These are phyloP conservation scores for Saturnia japonica DNA, from an alignment of 2,888 invertebrate genomes.

Conservation along the genomic window DNA sequence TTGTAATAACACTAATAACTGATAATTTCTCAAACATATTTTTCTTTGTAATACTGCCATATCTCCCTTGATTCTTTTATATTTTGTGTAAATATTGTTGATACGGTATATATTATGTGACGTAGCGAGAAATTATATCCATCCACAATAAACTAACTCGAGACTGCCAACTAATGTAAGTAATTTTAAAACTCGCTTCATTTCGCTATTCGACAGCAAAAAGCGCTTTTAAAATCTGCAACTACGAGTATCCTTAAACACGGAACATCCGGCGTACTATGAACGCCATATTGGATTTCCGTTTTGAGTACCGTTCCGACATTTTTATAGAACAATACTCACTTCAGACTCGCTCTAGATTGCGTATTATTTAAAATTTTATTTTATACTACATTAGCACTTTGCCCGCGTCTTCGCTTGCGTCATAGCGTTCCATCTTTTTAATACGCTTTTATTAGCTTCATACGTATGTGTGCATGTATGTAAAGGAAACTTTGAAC, in stretches of 20 bases:
- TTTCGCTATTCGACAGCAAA: not conserved
- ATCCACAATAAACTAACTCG: not conserved
- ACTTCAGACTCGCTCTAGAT: not conserved
- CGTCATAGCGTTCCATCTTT: too few relatives aligned
- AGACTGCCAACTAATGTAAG: not conserved
- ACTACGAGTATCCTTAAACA: slow-evolving; percentile 10
- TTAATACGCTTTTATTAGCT: too few relatives aligned
- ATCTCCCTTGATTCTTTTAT: too few relatives aligned
- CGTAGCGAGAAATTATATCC: not conserved
- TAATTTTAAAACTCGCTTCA: slow-evolving; percentile 8
- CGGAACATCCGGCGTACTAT: slow-evolving; percentile 8
- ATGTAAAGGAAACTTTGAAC: too few relatives aligned
- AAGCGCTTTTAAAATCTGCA: not conserved
- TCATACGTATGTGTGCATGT: too few relatives aligned
- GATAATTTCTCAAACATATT: too few relatives aligned
- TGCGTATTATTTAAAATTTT: not conserved
- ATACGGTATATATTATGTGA: not conserved
- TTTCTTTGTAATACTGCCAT: too few relatives aligned
- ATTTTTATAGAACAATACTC: slow-evolving; percentile 4
- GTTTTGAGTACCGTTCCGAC: not conserved
- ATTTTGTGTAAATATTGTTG: too few relatives aligned
- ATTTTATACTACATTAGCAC: too few relatives aligned
- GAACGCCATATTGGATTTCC: slow-evolving; percentile 27
- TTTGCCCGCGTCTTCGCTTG: too few relatives aligned
- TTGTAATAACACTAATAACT: not conserved